Evolutionary conservation across 2,113 vertebrate genomes (phyloP).

Genomic region (Epinephelus fuscoguttatus): DNA sequence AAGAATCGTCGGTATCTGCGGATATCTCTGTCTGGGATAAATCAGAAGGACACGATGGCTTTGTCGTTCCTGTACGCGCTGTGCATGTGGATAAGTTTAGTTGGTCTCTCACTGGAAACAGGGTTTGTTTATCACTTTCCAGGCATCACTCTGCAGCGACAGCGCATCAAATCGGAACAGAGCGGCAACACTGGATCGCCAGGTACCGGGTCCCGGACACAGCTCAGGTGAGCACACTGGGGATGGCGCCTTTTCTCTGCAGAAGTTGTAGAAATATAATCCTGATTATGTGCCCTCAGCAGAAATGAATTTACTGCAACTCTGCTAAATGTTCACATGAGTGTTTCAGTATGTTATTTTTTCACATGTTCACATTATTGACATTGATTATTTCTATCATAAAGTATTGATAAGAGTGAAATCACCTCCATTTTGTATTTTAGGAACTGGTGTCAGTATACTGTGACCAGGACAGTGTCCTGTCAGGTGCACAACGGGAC

Average conservation of each 20-base stretch:
- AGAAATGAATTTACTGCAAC: not conserved
- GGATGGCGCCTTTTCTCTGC: not conserved
- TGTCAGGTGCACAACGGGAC: conserved; percentile 96
- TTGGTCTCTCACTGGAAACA: conserved; percentile 68
- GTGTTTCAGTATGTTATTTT: not conserved
- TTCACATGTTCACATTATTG: not conserved
- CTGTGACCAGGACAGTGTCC: conserved; percentile 90
- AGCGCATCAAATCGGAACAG: conserved; percentile 76
- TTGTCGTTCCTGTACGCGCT: conserved; percentile 60
- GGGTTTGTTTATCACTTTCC: conserved; percentile 83
- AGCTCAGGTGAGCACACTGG: conserved; percentile 74
- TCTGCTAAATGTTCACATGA: not conserved
- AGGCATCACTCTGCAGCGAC: conserved; percentile 74
- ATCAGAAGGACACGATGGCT: conserved; percentile 48
- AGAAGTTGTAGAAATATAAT: not conserved
- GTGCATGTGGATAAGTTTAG: conserved; percentile 73
- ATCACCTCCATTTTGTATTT: conserved; percentile 6
- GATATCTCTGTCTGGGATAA: conserved; percentile 41
- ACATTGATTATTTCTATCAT: not conserved
- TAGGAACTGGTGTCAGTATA: conserved; percentile 97
- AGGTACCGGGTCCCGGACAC: conserved; percentile 59
- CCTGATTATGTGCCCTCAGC: not conserved
- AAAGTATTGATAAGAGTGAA: not conserved
- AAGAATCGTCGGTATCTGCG: not conserved
- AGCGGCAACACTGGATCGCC: conserved; percentile 71